Evolutionary conservation across 2,113 vertebrate genomes (phyloP), one percentile per base, ranked within the genome.

Genomic region (Aspiorhynchus laticeps): DNA sequence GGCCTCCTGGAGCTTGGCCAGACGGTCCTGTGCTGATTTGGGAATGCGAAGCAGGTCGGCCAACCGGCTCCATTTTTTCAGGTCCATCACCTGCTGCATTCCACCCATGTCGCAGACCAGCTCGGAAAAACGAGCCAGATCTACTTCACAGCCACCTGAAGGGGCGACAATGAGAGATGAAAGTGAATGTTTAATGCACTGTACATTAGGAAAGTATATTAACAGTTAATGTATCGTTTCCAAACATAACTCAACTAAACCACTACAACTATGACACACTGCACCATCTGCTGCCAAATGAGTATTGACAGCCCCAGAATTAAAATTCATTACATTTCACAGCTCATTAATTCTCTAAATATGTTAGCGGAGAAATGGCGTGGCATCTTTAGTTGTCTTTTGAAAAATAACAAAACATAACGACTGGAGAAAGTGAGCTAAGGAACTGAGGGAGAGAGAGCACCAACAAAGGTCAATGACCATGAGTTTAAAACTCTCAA

Each of bases 31-130:
- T 91, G 98, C 98, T 14, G 97, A 98, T 93, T 96, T 97, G 36
- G 98, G 98, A 94, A 99, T 98, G 85, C 97, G 97, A 92, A 99
- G 95, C 87, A 99, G 94, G 91, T 99, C 98, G 56, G 98, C 98
- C 91, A 99, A 96, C 93, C 98, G 98, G 95, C 96, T 99, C 98
- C 98, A 99, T 92, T 98, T 99, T 95, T 99, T 99, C 95, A 98
- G 97, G 96, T 99, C 98, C 96, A 98, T 99, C 94, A 99, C 98
- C 95, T 99, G 98, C 96, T 99, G 98, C 98, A 99, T 99, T 93
- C 98, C 98, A 7, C 98, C 98, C 98, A 99, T 99, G 95, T 99
- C 98, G 0, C 97, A 97, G 91, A 99, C 98, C 93, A 99, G 95
- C 93, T 98, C 98, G 91, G 98, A 98, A 93, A 99, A 99, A 88